These are phyloP conservation scores for Anthonomus grandis DNA, from an alignment of 1,140 invertebrate genomes.

Conservation along the genomic window DNA sequence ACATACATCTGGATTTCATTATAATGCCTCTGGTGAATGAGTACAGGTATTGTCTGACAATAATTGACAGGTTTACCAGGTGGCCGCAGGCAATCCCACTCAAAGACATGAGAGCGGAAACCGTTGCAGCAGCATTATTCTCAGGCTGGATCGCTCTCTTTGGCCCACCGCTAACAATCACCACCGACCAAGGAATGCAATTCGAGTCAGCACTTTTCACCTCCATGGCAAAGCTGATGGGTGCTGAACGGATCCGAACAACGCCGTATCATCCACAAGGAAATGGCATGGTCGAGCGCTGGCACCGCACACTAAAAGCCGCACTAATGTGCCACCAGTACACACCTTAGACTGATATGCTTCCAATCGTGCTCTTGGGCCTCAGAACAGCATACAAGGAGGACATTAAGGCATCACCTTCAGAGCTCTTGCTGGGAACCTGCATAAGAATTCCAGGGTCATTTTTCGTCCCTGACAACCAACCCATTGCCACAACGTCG, in stretches of 20 bases:
- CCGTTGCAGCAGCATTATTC: slow-evolving; percentile 37
- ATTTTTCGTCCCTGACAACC: too few relatives aligned
- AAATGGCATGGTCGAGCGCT: slow-evolving; percentile 39
- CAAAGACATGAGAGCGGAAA: slow-evolving; percentile 40
- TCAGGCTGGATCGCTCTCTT: slow-evolving; percentile 44
- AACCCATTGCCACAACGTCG: too few relatives aligned
- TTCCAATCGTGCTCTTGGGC: too few relatives aligned
- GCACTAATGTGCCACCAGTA: too few relatives aligned
- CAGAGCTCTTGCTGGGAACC: too few relatives aligned
- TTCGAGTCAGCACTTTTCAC: slow-evolving; percentile 37
- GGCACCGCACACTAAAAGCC: slow-evolving; percentile 40
- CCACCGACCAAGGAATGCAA: slow-evolving; percentile 48
- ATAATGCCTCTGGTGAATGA: slow-evolving; percentile 44
- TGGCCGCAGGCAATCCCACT: slow-evolving; percentile 50
- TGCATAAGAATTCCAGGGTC: too few relatives aligned
- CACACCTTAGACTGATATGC: too few relatives aligned
- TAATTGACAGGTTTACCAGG: slow-evolving; percentile 49
- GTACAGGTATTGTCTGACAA: slow-evolving; percentile 47
- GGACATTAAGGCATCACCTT: too few relatives aligned
- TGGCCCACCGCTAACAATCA: slow-evolving; percentile 43
- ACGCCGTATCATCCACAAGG: background rate
- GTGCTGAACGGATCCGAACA: too few relatives aligned
- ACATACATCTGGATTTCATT: slow-evolving; percentile 54
- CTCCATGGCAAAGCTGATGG: background rate
- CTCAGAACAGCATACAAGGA: too few relatives aligned